Evolutionary conservation across 2,888 invertebrate genomes (phyloP).

Genomic region (Cynaeus angustus): DNA sequence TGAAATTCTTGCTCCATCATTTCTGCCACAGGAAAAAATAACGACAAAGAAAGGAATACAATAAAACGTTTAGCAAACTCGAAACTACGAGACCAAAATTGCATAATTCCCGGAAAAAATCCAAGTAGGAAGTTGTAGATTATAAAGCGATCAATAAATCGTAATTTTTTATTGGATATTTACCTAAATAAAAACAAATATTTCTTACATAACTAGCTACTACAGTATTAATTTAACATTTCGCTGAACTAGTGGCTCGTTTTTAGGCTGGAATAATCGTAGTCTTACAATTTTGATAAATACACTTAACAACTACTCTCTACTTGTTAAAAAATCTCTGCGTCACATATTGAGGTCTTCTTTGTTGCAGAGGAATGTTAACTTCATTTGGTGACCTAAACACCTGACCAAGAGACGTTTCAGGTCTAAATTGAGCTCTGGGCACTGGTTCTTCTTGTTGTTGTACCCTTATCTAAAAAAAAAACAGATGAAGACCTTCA

Average conservation of each 20-base stretch:
- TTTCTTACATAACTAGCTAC: slow-evolving; percentile 12
- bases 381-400: slow-evolving; percentile 91
- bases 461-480: slow-evolving; percentile 33
- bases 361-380: slow-evolving; percentile 88
- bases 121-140: too few relatives aligned
- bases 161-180: slow-evolving; percentile 11
- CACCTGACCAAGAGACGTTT: slow-evolving; percentile 78
- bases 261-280: not conserved
- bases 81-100: too few relatives aligned
- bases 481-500: too few relatives aligned
- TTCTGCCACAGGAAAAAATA: too few relatives aligned
- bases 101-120: too few relatives aligned
- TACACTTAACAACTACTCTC: slow-evolving; percentile 13
- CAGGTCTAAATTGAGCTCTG: slow-evolving; percentile 70
- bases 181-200: slow-evolving; percentile 15
- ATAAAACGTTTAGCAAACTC: too few relatives aligned
- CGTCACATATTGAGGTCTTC: slow-evolving; percentile 77
- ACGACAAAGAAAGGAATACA: too few relatives aligned
- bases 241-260: not conserved
- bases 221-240: slow-evolving; percentile 12
- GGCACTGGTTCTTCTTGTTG: slow-evolving; percentile 59
- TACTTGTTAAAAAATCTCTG: slow-evolving; percentile 39
- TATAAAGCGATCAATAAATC: too few relatives aligned
- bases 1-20: too few relatives aligned
- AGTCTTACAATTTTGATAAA: slow-evolving; percentile 28